A percentile compares a stretch with the other conserved stretches of the same genome.
These are phyloP conservation scores for Dioctria linearis DNA, from an alignment of 2,888 invertebrate genomes.

Conservation along the genomic window DNA sequence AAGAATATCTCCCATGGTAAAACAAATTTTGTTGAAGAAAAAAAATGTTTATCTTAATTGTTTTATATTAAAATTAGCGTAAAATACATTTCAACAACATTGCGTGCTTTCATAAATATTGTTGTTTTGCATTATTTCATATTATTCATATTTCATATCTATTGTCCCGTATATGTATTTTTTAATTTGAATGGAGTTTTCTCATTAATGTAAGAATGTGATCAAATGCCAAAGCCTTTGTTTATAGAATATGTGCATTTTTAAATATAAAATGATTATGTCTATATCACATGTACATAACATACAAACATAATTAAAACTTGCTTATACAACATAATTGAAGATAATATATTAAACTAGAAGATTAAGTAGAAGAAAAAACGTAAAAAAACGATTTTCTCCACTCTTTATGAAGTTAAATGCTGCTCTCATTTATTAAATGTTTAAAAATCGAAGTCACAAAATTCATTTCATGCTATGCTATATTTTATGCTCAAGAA, in stretches of 20 bases:
- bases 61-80: slow-evolving; percentile 15
- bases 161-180: slow-evolving; percentile 11
- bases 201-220: slow-evolving; percentile 17
- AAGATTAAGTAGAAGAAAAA: too few species aligned
- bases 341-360: too few species aligned
- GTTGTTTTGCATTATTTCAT: slow-evolving; percentile 40
- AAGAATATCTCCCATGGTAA: slow-evolving; percentile 85
- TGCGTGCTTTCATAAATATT: slow-evolving; percentile 31
- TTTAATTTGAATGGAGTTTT: slow-evolving; percentile 35
- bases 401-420: too few species aligned
- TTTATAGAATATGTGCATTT: slow-evolving; percentile 57
- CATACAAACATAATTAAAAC: neutral
- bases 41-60: slow-evolving; percentile 22
- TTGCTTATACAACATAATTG: neutral
- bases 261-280: slow-evolving; percentile 37
- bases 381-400: too few species aligned
- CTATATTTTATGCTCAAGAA: too few species aligned
- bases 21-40: slow-evolving; percentile 34
- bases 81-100: slow-evolving; percentile 24
- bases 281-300: neutral
- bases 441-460: too few species aligned
- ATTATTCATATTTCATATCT: slow-evolving; percentile 12
- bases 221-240: slow-evolving; percentile 17
- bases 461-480: too few species aligned
- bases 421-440: too few species aligned